phyloP scores from a whole-genome alignment of 2,113 vertebrate genomes.

The Cyphomyrus plagiostoma region DNA sequence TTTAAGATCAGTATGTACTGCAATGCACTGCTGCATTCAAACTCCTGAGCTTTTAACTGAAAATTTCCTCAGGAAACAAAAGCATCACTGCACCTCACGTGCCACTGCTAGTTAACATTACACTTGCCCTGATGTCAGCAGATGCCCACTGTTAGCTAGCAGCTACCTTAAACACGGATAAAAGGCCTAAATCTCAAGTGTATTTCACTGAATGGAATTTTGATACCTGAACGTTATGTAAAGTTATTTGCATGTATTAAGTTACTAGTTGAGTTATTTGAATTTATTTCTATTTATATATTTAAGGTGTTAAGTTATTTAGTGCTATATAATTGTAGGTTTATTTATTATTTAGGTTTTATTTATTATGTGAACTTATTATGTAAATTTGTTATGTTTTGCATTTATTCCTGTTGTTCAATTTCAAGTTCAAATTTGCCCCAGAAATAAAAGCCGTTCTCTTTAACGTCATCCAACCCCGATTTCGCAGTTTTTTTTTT shows the following conservation, averaged over 20 bases:
- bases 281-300: neutral
- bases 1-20: neutral
- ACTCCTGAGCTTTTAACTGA: neutral
- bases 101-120: neutral
- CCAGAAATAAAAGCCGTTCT: neutral
- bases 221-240: neutral
- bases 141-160: neutral
- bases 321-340: neutral
- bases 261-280: neutral
- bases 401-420: neutral
- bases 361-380: neutral
- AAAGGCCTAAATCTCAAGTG: neutral
- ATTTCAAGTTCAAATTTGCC: neutral
- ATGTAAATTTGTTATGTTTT: neutral
- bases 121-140: neutral
- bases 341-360: no score
- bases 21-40: neutral
- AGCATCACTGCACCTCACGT: neutral
- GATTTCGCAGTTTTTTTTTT: neutral
- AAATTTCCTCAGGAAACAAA: neutral
- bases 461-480: neutral
- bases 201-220: neutral
- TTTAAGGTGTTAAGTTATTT: neutral
- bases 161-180: neutral
- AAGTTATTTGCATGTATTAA: neutral